Evolutionary conservation across 1,140 invertebrate genomes (phyloP).

Genomic region (Sweltsa coloradensis): DNA sequence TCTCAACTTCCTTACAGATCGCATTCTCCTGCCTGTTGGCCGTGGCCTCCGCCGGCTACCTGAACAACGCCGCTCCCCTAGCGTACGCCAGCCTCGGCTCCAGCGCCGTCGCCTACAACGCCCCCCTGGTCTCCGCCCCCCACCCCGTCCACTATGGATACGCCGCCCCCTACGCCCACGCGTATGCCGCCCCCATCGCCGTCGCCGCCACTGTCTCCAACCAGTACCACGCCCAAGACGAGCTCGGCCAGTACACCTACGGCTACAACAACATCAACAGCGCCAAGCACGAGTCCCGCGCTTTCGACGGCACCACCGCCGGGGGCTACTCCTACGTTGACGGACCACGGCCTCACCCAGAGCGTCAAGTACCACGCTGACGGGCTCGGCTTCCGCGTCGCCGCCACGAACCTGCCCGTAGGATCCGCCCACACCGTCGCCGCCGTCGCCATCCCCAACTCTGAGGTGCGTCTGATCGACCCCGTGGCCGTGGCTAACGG

Average conservation of each 20-base stretch:
- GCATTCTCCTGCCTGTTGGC: too few species aligned
- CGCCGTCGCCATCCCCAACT: constrained; percentile 12
- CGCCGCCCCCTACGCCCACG: background rate
- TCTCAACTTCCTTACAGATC: too few species aligned
- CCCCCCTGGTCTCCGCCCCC: background rate
- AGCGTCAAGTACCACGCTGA: constrained; percentile 43
- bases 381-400: constrained; percentile 45
- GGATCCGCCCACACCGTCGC: too few species aligned
- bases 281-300: constrained; percentile 17
- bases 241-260: constrained; percentile 38
- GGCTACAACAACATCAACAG: constrained; percentile 20
- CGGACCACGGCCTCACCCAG: constrained; percentile 19
- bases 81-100: background rate
- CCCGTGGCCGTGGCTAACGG: too few species aligned
- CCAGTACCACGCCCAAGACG: constrained; percentile 46
- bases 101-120: background rate
- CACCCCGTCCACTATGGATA: background rate
- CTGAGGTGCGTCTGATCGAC: too few species aligned
- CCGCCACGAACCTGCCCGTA: constrained; percentile 45
- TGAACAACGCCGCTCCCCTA: background rate
- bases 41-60: too few species aligned
- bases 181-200: constrained; percentile 4
- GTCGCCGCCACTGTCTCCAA: constrained; percentile 21
- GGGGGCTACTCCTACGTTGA: constrained; percentile 21
- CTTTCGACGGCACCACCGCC: constrained; percentile 5